Conservation (phyloP, 1,140 invertebrate genomes). For the Melanaphis sacchari region DNA sequence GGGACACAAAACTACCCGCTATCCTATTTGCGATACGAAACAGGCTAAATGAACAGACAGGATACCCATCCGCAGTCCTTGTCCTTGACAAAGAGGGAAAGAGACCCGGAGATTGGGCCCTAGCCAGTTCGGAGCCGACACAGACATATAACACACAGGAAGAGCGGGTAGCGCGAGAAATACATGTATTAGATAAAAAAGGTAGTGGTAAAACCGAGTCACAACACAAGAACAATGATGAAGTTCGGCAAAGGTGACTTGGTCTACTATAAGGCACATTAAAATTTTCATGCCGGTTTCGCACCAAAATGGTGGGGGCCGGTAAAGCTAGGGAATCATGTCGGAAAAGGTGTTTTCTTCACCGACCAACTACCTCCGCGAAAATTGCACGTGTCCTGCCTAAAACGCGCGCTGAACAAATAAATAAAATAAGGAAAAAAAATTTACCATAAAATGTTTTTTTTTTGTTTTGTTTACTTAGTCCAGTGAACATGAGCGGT, state of each 20-base stretch:
- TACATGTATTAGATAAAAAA: too few relatives aligned
- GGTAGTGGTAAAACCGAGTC: too few relatives aligned
- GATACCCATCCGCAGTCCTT: too few relatives aligned
- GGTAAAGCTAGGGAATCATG: neutral
- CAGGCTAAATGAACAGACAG: too few relatives aligned
- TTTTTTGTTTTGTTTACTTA: too few relatives aligned
- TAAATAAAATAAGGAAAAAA: too few relatives aligned
- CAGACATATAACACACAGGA: too few relatives aligned
- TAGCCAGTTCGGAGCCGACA: rapidly evolving
- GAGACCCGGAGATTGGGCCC: neutral
- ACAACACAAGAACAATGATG: neutral
- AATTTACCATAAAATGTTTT: too few relatives aligned
- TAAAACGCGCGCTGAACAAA: neutral
- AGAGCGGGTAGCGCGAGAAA: too few relatives aligned
- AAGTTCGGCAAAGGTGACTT: neutral
- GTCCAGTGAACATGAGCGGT: too few relatives aligned
- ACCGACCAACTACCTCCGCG: neutral
- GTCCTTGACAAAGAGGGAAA: neutral
- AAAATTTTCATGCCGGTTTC: neutral
- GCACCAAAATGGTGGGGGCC: neutral
- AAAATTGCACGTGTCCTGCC: neutral
- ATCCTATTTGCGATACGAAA: too few relatives aligned
- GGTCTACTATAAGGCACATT: neutral
- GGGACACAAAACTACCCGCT: too few relatives aligned
- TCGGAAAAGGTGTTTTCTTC: neutral